Conservation (phyloP, 1,140 invertebrate species). For the Pseudomyrmex pallidus region DNA sequence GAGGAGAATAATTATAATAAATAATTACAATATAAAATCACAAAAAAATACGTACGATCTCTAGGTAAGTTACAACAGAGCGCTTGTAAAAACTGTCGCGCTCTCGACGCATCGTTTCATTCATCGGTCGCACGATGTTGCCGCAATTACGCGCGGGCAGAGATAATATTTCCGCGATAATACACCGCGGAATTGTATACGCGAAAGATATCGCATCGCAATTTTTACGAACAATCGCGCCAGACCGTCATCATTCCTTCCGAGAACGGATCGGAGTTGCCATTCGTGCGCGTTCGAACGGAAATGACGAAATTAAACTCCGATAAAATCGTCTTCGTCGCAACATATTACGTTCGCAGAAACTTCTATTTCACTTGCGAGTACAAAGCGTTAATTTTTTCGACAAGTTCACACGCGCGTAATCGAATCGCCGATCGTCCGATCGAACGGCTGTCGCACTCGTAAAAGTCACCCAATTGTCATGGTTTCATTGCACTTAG, state of each 20-base stretch:
- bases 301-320: constrained; percentile 39
- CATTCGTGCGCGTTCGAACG: constrained; percentile 5
- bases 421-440: neutral
- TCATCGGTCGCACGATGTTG: neutral
- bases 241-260: constrained; percentile 12
- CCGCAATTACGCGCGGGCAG: neutral
- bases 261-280: constrained; percentile 7
- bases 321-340: constrained; percentile 41
- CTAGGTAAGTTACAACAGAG: neutral
- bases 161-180: constrained; percentile 14
- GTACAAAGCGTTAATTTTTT: constrained; percentile 24
- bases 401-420: neutral
- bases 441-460: neutral
- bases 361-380: neutral
- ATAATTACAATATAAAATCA: too few species aligned
- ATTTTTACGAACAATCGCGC: constrained; percentile 34
- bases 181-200: neutral
- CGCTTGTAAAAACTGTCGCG: neutral
- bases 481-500: neutral
- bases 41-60: neutral
- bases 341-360: constrained; percentile 21
- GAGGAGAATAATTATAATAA: constrained; percentile 10
- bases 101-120: neutral
- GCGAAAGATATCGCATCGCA: neutral
- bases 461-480: constrained; percentile 3